Base-by-base conservation (phyloP, 2,797 vertebrate genomes). In the Halcyon smyrnensis region DNA sequence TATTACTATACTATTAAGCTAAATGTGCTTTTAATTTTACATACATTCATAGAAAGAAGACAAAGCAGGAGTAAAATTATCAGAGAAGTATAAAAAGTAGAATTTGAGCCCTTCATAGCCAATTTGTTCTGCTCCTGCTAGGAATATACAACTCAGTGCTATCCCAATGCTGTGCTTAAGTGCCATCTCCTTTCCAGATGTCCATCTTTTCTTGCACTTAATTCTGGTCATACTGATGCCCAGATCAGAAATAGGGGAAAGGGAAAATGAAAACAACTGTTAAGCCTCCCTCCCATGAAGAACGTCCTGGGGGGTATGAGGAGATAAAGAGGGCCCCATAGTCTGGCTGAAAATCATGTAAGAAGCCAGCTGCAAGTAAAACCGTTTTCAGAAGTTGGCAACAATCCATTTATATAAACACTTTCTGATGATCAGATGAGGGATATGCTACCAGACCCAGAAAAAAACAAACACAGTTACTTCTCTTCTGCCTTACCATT, bases 201-300 rank as follows among this genome's bases (percentile, higher is more conserved):
- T 95, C 95, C 77, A 74, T 74, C 76, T 90, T 95, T 84, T 54
- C 88, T 95, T 73, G 80, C 93, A 95, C 94, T 95, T 96, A 76
- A 95, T 97, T 97, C 83, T 90, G 74, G 65, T 85, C 85, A 85
- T 71, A 88, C 46, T 45, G 81, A 70, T 83, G 84, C 65, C 51
- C 60, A 41, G 56, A 90, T 50, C 75, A 90, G 85, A 70, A 91
- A 74, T 67, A 41, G 83, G 57, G 71, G 75, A 96, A 94, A 90
- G 78, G 60, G 59, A 95, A 91, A 95, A 93, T 56, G 77, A 64
- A 97, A 89, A 78, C 77, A 90, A 92, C 91, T 79, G 80, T 78
- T 94, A 32, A 28, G 48, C 51, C 62, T 96, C 93, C 96, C 96
- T 96, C 95, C 93, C 95, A 96, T 82, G 94, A 93, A 80, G 94